These are phyloP conservation scores for Osmerus eperlanus DNA, from an alignment of 2,113 vertebrate genomes.

Conservation along the genomic window DNA sequence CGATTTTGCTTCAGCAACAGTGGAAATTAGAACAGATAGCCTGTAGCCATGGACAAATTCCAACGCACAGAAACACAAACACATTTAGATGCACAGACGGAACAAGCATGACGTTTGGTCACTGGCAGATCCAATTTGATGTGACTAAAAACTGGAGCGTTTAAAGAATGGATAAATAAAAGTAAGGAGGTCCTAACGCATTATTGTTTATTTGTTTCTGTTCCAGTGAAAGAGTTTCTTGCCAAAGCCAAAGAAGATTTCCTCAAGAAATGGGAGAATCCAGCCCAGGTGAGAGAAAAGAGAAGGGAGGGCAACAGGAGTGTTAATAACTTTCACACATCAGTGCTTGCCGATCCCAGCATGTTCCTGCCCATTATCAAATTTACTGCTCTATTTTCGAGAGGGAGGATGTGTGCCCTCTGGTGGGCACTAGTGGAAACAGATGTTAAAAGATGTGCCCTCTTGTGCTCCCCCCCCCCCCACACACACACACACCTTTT, in stretches of 20 bases:
- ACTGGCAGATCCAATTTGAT: too few species aligned
- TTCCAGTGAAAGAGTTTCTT: slow-evolving; percentile 91
- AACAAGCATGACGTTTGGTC: not conserved
- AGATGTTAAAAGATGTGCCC: not conserved
- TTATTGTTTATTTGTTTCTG: not conserved
- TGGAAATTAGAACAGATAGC: slow-evolving; percentile 29
- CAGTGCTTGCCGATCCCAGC: not conserved
- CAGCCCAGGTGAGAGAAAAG: slow-evolving; percentile 73
- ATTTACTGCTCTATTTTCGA: slow-evolving; percentile 1
- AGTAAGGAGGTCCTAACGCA: too few species aligned
- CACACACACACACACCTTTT: too few species aligned
- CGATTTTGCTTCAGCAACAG: slow-evolving; percentile 35
- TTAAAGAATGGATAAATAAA: too few species aligned
- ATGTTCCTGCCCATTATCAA: not conserved
- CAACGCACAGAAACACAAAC: not conserved
- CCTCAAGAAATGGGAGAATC: slow-evolving; percentile 93
- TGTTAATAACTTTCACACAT: not conserved
- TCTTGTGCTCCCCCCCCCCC: not conserved
- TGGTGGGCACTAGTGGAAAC: slow-evolving; percentile 51
- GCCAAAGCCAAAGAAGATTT: slow-evolving; percentile 96
- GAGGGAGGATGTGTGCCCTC: slow-evolving; percentile 52
- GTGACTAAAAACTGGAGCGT: too few species aligned
- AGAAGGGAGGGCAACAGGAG: not conserved
- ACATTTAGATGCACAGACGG: not conserved
- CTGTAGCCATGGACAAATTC: not conserved